A percentile compares a stretch with the other conserved stretches of the same genome.
Evolutionary conservation across 2,797 vertebrate species (phyloP).

Genomic region (Sebastes flavidus): DNA sequence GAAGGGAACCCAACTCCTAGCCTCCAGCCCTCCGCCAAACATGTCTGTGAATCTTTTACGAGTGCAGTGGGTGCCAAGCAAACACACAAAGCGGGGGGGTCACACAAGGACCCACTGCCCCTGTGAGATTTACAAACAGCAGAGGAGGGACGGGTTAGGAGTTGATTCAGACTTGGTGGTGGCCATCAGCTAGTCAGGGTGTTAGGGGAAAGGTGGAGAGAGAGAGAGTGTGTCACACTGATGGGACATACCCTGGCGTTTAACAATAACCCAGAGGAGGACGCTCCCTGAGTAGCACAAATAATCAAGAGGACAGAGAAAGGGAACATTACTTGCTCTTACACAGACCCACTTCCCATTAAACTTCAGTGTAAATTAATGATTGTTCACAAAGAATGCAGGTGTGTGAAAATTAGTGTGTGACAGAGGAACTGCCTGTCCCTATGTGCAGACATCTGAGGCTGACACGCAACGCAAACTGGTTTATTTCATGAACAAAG

Average conservation of each 20-base stretch:
- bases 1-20: conserved; percentile 59
- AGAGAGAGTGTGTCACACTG: conserved; percentile 58
- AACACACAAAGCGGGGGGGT: conserved; percentile 17
- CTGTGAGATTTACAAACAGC: conserved; percentile 48
- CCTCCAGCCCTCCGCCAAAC: conserved; percentile 18
- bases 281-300: conserved; percentile 87
- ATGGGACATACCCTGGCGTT: conserved; percentile 89
- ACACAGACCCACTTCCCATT: conserved; percentile 32
- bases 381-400: conserved; percentile 26
- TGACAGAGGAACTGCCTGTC: not conserved
- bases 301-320: conserved; percentile 73
- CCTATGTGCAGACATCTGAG: conserved; percentile 16
- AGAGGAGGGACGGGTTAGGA: conserved; percentile 42
- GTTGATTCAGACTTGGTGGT: conserved; percentile 50
- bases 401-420: conserved; percentile 12
- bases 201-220: conserved; percentile 39
- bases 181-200: conserved; percentile 47
- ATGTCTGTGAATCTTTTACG: conserved; percentile 52
- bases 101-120: conserved; percentile 14
- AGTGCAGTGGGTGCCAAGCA: conserved; percentile 19
- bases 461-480: conserved; percentile 3
- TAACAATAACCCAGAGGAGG: conserved; percentile 89
- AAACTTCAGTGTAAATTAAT: conserved; percentile 3
- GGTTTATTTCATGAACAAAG: not conserved
- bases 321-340: conserved; percentile 73